Evolutionary conservation across 2,113 vertebrate genomes (phyloP), one percentile per base, ranked within the genome.

Genomic region (Oncorhynchus kisutch): DNA sequence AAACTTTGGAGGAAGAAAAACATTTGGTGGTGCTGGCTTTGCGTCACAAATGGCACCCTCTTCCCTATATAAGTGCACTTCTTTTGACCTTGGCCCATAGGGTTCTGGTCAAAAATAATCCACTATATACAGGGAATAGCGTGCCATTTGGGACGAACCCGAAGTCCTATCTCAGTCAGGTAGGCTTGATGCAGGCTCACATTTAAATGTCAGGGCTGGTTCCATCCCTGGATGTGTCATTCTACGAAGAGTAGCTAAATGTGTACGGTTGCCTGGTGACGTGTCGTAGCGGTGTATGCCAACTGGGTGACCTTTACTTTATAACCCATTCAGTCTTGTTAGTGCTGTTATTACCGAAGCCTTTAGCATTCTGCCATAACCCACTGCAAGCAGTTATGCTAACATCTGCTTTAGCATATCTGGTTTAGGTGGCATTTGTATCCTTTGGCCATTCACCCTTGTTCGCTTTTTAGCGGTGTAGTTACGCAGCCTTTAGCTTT

Each of bases 181-280:
- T 84, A 68, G 78, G 79, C 87, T 69, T 82, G 57, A 70, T 77
- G 80, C 87, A 69, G 82, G 60, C 67, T 83, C 67, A 27, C 78
- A 79, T 86, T 90, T 89, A 93, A 92, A 93, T 93, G 89, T 88
- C 92, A 92, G 71, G 70, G 31, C 3, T 66, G 67, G 78, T 85
- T 78, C 86, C 76, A 81, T 51, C 68, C 48, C 16, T 69, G 67
- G 67, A 31, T 78, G 69, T 76, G 84, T 83, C 79, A 45, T 22
- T 78, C 82, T 85, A 12, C 9, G 9, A 82, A 70, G 59, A 49
- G 69, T 31, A 84, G 79, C 80, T 80, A 83, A 81, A 70, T 76
- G 71, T 70, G 60, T 62, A 22, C 59, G 67, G 72, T 68, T 59
- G 48, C 70, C 67, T 51, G 25, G 71, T 73, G 70, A 71, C 70